Base-by-base conservation (phyloP, 1,140 invertebrate species). In the Armadillidium nasatum region DNA sequence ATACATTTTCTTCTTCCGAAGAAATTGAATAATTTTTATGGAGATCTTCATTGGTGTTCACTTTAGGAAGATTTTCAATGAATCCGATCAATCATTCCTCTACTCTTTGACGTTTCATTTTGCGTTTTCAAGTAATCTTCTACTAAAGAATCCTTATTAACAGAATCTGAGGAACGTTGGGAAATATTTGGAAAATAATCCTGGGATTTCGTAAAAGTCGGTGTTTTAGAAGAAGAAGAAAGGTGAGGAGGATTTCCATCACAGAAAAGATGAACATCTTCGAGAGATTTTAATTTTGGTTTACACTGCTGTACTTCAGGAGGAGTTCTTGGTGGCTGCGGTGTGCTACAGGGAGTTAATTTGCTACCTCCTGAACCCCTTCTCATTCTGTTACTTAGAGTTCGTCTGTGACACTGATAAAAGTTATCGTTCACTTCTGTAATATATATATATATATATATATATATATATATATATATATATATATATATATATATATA, bases 61-160 rank as follows among this genome's bases (percentile, higher is more conserved):
- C 50, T 19, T 60, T 60, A 13, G 50, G 50, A 60, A 60, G 50
- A 60, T 60, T 60, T 19, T 60, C 50, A 60, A 60, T 60, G 50
- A 60, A 60, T 2, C 50, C 50, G 11, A 13, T 60, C 50, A 15
- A 60, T 60, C 19, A 60, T 13, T 13, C 19, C 50, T 13, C 11
- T 15, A 60, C 19, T 60, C 50, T 60, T 15, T 4, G 19, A 4
- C 19, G 19, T 60, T 60, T 60, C 50, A 60, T 60, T 60, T 6
- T 60, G 50, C 11, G 0, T 60, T 60, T 19, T 60, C 50, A 60
- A 19, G 11, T 15, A 60, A 60, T 60, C 50, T 60, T 33, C 33
- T 33, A 33, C 33, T 33, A 33, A 3, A 3, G 33, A 3, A 3
- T 33, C 33, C 6, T 33, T 33, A 33, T 33, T 33, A 6, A 33